These are phyloP conservation scores for Pangasius sanitwongsei DNA, from an alignment of 2,797 vertebrate species.

Conservation along the genomic window DNA sequence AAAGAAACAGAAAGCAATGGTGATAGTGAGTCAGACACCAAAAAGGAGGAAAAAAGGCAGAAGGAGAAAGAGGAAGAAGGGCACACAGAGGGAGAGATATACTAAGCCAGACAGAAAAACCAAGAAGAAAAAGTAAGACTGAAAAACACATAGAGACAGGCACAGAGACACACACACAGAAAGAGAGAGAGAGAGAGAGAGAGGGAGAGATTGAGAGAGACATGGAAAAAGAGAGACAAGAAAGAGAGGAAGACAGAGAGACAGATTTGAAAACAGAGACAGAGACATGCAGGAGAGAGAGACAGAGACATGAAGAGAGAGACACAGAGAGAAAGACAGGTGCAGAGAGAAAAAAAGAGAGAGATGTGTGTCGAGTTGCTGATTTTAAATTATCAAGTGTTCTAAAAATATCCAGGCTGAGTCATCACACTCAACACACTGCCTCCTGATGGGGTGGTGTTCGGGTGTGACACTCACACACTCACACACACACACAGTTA, in stretches of 20 bases:
- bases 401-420: constrained; percentile 45
- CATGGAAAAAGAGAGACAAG: not conserved
- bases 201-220: not conserved
- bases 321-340: not conserved
- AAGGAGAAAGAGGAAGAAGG: not conserved
- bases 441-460: constrained; percentile 21
- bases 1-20: too few relatives aligned
- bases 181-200: not conserved
- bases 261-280: not conserved
- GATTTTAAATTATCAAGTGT: constrained; percentile 41
- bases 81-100: not conserved
- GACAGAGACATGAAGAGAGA: not conserved
- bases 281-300: not conserved
- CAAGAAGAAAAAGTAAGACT: not conserved
- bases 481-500: not conserved
- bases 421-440: constrained; percentile 27
- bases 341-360: not conserved
- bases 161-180: not conserved
- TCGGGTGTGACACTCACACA: not conserved
- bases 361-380: constrained; percentile 18
- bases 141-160: too few relatives aligned
- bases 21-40: constrained; percentile 1
- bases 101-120: not conserved
- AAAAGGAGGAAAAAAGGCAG: not conserved
- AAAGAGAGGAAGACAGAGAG: not conserved